Evolutionary conservation across 2,113 vertebrate genomes (phyloP), one percentile per base, ranked within the genome.

Genomic region (Myrmecobius fasciatus): DNA sequence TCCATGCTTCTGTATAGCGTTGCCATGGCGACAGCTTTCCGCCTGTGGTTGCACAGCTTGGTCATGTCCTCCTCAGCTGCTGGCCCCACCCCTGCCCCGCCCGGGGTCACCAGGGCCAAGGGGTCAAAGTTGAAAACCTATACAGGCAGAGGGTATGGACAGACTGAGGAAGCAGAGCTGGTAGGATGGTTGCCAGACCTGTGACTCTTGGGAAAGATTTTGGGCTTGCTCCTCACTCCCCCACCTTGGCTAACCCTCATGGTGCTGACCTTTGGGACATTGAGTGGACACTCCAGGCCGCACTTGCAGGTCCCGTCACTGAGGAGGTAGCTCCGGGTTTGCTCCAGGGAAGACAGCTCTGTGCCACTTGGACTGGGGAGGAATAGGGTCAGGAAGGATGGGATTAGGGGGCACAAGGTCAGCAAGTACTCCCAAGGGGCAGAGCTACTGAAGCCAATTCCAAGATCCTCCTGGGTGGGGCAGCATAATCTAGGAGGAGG

Each of bases 21-120:
- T 91, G 99, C 99, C 99, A 99, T 99, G 36, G 99, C 99, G 95
- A 99, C 99, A 89, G 99, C 99, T 99, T 99, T 99, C 99, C 99
- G 98, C 53, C 99, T 98, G 98, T 99, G 99, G 98, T 99, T 99
- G 97, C 99, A 99, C 96, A 99, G 99, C 98, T 99, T 99, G 98
- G 99, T 99, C 99, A 99, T 99, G 97, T 99, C 99, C 98, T 99
- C 99, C 97, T 99, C 99, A 53, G 97, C 98, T 95, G 97, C 97
- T 52, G 99, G 98, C 98, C 99, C 99, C 97, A 99, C 98, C 97
- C 98, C 98, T 98, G 98, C 98, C 95, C 97, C 95, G 54, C 96
- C 96, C 47, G 0, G 95, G 95, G 96, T 99, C 97, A 99, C 99
- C 97, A 98, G 98, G 96, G 99, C 99, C 97, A 98, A 98, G 92